phyloP scores from a whole-genome alignment of 1,140 invertebrate species.

The Pteromalus puparum region DNA sequence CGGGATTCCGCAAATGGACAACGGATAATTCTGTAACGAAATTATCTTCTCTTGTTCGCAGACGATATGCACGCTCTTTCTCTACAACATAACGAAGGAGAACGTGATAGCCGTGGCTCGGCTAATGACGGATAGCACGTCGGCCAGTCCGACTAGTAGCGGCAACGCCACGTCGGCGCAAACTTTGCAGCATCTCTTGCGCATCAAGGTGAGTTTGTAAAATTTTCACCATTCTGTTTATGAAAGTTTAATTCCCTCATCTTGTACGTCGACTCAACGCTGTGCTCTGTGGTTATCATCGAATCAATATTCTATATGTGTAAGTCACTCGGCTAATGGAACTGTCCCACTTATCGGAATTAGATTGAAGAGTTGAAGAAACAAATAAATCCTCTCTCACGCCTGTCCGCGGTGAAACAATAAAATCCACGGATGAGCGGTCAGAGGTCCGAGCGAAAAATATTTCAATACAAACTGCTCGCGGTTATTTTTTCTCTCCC shows the following conservation, averaged over 20 bases:
- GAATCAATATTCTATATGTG: too few relatives aligned
- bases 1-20: neutral
- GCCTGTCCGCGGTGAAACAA: too few relatives aligned
- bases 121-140: constrained; percentile 80
- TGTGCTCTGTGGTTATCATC: too few relatives aligned
- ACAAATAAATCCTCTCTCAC: too few relatives aligned
- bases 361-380: too few relatives aligned
- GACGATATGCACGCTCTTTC: constrained; percentile 88
- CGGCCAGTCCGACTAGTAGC: constrained; percentile 51
- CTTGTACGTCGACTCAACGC: too few relatives aligned
- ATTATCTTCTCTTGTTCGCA: constrained; percentile 63
- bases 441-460: too few relatives aligned
- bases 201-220: constrained; percentile 71
- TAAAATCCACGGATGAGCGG: too few relatives aligned
- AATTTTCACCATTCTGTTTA: neutral
- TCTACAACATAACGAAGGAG: constrained; percentile 89
- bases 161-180: constrained; percentile 70
- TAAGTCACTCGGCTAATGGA: too few relatives aligned
- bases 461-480: too few relatives aligned
- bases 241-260: neutral
- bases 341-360: too few relatives aligned
- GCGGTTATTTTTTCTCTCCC: too few relatives aligned
- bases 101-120: constrained; percentile 91
- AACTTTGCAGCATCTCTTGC: constrained; percentile 72
- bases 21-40: neutral